A percentile compares a stretch with the other conserved stretches of the same genome.
These are phyloP conservation scores for Linurgus olivaceus DNA, from an alignment of 2,797 vertebrate genomes.

Conservation along the genomic window DNA sequence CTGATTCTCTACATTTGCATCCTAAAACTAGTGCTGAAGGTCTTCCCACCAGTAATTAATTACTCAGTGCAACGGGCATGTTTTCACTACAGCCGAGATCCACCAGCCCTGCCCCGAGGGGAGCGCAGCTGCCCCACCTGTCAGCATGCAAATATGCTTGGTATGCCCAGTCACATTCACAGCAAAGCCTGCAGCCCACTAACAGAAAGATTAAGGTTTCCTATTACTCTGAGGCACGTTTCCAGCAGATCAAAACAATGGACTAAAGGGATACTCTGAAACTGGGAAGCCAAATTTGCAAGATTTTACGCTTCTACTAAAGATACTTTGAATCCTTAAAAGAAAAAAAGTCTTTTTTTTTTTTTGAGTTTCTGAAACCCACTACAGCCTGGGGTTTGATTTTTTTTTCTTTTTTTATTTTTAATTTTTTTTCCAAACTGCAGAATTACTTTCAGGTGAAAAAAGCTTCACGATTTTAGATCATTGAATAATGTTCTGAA, in stretches of 20 bases:
- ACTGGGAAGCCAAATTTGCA: background rate
- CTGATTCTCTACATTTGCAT: background rate
- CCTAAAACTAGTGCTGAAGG: background rate
- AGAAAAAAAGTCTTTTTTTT: background rate
- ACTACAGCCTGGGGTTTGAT: background rate
- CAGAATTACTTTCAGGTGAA: background rate
- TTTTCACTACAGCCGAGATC: background rate
- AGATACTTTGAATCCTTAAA: background rate
- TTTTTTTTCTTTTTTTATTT: too few relatives aligned
- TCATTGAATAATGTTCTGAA: background rate
- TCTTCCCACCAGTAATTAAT: background rate
- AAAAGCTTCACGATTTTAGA: background rate
- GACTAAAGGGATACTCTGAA: background rate
- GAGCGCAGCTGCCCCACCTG: background rate
- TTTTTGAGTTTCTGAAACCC: background rate
- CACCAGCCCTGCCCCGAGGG: conserved; percentile 26
- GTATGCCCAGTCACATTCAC: conserved; percentile 27
- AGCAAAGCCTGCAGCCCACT: background rate
- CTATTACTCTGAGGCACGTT: background rate
- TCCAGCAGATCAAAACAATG: background rate
- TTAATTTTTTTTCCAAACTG: background rate
- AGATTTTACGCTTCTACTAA: background rate
- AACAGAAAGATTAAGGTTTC: background rate
- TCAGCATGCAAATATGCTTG: conserved; percentile 32
- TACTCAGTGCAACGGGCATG: background rate